Conservation (phyloP, 1,140 invertebrate species). For the Trichogramma pretiosum region DNA sequence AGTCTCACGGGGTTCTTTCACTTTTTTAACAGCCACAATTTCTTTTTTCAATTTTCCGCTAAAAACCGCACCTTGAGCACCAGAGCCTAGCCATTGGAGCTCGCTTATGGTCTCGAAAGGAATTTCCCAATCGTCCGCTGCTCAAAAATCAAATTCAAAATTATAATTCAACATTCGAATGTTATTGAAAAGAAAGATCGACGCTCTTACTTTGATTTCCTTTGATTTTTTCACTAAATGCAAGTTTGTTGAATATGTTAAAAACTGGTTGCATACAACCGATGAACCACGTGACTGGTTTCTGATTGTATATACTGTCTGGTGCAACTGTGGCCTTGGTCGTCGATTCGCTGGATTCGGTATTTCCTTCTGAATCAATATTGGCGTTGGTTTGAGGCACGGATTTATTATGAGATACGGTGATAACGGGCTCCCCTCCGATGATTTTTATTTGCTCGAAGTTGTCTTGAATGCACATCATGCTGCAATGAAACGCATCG, state of each 20-base stretch:
- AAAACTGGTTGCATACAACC: constrained; percentile 80
- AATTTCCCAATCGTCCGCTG: constrained; percentile 90
- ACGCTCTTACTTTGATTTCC: constrained; percentile 41
- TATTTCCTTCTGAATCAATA: constrained; percentile 33
- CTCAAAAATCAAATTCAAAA: constrained; percentile 27
- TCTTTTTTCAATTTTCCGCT: constrained; percentile 75
- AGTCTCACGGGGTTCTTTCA: constrained; percentile 85
- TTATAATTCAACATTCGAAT: neutral
- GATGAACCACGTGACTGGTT: constrained; percentile 72
- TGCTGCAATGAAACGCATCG: constrained; percentile 43
- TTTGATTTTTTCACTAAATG: constrained; percentile 59
- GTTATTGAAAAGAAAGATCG: neutral
- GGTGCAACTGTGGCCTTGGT: constrained; percentile 33
- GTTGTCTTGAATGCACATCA: constrained; percentile 60
- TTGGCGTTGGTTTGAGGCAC: constrained; percentile 37
- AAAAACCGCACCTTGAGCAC: constrained; percentile 94
- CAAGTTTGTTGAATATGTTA: constrained; percentile 67
- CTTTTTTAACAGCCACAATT: constrained; percentile 93
- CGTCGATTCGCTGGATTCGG: constrained; percentile 30
- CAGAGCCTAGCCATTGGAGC: constrained; percentile 86
- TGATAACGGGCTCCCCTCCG: constrained; percentile 32
- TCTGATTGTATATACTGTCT: constrained; percentile 44
- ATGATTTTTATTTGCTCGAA: constrained; percentile 48
- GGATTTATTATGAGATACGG: constrained; percentile 33
- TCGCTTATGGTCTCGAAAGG: constrained; percentile 88